These are phyloP conservation scores for Zosterops lateralis DNA, from an alignment of 2,113 vertebrate species.

Conservation along the genomic window DNA sequence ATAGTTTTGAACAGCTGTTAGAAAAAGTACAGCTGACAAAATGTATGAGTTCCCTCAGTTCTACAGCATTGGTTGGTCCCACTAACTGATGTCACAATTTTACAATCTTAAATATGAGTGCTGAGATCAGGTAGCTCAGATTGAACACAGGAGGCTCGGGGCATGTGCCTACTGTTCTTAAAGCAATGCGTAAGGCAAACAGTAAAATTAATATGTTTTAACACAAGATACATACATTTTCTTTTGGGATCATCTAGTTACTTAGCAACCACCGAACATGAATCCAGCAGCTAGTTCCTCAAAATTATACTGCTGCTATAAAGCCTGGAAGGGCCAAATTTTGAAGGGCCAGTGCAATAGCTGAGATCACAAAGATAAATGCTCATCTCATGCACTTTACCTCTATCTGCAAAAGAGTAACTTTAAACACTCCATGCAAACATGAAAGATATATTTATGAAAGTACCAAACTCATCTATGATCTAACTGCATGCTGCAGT, in stretches of 20 bases:
- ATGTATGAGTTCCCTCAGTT: neutral
- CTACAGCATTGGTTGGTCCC: neutral
- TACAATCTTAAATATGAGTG: neutral
- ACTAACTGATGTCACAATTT: neutral
- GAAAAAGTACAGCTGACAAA: neutral
- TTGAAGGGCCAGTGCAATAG: neutral
- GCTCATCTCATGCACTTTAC: neutral
- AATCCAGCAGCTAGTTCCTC: neutral
- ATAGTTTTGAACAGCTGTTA: neutral
- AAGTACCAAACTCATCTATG: neutral
- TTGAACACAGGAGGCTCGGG: neutral
- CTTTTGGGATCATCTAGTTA: constrained; percentile 47
- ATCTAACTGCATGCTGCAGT: neutral
- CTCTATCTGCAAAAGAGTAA: neutral
- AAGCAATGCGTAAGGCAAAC: neutral
- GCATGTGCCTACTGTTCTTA: neutral
- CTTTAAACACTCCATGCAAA: neutral
- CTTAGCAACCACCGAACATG: constrained; percentile 54
- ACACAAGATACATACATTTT: constrained; percentile 22
- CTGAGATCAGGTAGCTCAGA: neutral
- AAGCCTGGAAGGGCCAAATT: neutral
- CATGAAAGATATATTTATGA: neutral
- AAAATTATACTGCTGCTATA: neutral
- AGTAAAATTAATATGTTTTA: constrained; percentile 36
- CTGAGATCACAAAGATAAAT: neutral